Evolutionary conservation across 92 coral and sea anemone genomes (phyloP), one percentile per base, ranked within the genome.

Genomic region (Phenganax stokvisi): DNA sequence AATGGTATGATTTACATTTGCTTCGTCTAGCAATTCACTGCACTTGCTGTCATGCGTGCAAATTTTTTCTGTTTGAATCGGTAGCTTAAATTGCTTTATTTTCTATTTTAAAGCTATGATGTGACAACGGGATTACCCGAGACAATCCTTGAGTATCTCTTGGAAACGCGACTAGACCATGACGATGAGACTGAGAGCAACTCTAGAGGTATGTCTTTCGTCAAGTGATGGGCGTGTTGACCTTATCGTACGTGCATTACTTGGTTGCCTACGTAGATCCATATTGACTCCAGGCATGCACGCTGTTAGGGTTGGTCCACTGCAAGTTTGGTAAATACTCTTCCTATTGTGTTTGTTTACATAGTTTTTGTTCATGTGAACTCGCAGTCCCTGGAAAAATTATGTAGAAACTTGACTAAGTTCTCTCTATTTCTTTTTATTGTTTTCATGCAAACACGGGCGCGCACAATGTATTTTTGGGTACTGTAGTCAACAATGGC

Each of bases 71-170:
- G 47, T 37, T 2, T 37, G 47, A 37, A 37, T 37, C 47, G 11
- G 30, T 1, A 5, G 30, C 0, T 17, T 65, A 28, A 65, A 72
- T 12, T 12, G 25, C 76, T 7, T n/a, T 12, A 54, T 8, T 57
- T 57, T 47, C 53, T 17, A 37, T 20, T 56, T 58, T 86, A 13
- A 20, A 90, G 97, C 82, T 91, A 89, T 77, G 87, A 91, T 17
- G 98, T 91, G 1, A 93, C 92, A 88, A 92, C 97, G 0, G 98
- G 98, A 6, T 88, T 93, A 11, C 93, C 97, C 2, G 91, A 85
- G 64, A 93, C 92, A 67, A 89, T 89, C 85, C 89, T 93, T 53
- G 98, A 93, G 79, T 87, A 93, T 82, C 84, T 93, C 55, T 67
- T 93, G 55, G 93, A 93, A 83, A 86, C 86, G 62, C 83, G 91